Percentiles rank a stretch among this genome's conserved stretches.
phyloP scores from a whole-genome alignment of 2,797 vertebrate genomes.

The Hippoglossus hippoglossus region DNA sequence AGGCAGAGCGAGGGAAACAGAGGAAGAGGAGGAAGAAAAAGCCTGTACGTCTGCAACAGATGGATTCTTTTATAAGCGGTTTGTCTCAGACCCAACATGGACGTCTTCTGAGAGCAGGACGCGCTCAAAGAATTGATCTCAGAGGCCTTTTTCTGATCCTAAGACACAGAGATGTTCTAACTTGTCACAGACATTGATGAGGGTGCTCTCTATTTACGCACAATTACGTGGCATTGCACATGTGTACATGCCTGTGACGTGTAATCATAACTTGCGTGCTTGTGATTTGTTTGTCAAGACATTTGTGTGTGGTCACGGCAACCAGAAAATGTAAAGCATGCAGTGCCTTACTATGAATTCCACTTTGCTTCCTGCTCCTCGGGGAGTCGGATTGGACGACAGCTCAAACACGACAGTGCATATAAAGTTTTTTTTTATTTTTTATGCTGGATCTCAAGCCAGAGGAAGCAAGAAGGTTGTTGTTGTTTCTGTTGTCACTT shows the following conservation, averaged over 20 bases:
- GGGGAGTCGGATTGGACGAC: conserved; percentile 43
- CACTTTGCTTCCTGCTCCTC: conserved; percentile 53
- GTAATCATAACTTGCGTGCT: conserved; percentile 57
- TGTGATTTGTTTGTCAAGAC: conserved; percentile 48
- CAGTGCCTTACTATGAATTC: conserved; percentile 61
- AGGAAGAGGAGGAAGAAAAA: conserved; percentile 51
- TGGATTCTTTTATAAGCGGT: conserved; percentile 65
- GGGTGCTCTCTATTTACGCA: conserved; percentile 66
- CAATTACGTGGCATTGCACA: conserved; percentile 72
- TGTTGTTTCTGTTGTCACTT: conserved; percentile 57
- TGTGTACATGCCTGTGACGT: conserved; percentile 64
- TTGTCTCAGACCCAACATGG: conserved; percentile 45
- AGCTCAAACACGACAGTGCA: conserved; percentile 58
- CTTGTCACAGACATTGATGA: conserved; percentile 42
- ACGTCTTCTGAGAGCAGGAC: conserved; percentile 47
- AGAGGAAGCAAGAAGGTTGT: conserved; percentile 46
- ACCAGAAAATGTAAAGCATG: conserved; percentile 51
- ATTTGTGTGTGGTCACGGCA: conserved; percentile 37
- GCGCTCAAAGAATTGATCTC: conserved; percentile 30
- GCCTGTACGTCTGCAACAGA: conserved; percentile 42
- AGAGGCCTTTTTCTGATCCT: conserved; percentile 43
- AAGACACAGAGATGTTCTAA: conserved; percentile 45
- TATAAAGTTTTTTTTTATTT: conserved; percentile 23
- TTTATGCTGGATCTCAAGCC: conserved; percentile 49
- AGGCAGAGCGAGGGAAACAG: conserved; percentile 62